phyloP scores from a whole-genome alignment of 2,113 vertebrate species.

The Ursus arctos region DNA sequence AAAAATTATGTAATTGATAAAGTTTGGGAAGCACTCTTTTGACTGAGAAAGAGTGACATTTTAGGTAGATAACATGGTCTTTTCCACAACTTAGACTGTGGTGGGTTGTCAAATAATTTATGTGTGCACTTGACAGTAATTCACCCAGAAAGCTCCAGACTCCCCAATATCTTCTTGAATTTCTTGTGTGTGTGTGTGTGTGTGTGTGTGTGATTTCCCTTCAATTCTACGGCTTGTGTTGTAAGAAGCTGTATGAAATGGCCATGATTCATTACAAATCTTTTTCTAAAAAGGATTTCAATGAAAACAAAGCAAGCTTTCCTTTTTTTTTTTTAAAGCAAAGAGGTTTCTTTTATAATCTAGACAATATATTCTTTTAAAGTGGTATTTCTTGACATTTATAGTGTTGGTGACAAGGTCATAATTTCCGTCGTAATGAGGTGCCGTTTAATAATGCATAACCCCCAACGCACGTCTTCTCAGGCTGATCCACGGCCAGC shows the following conservation, averaged over 20 bases:
- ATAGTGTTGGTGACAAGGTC: slow-evolving; percentile 86
- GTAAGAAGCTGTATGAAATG: slow-evolving; percentile 48
- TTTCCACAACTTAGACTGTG: not conserved
- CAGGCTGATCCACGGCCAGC: rapidly evolving
- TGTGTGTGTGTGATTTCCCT: not conserved
- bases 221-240: not conserved
- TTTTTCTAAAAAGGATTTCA: slow-evolving; percentile 58
- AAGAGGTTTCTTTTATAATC: slow-evolving; percentile 83
- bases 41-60: not conserved
- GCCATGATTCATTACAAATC: not conserved
- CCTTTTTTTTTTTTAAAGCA: not conserved
- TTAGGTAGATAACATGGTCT: not conserved
- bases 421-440: slow-evolving; percentile 86
- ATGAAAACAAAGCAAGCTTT: slow-evolving; percentile 56
- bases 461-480: not conserved
- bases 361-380: slow-evolving; percentile 87
- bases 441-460: slow-evolving; percentile 77
- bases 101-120: not conserved
- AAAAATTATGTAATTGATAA: not conserved
- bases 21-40: not conserved
- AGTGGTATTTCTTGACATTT: slow-evolving; percentile 87
- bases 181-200: not conserved
- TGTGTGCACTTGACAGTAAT: not conserved
- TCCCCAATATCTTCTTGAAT: not conserved
- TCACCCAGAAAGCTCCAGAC: not conserved